phyloP scores from a whole-genome alignment of 2,888 invertebrate species.

The Eristalis tenax region DNA sequence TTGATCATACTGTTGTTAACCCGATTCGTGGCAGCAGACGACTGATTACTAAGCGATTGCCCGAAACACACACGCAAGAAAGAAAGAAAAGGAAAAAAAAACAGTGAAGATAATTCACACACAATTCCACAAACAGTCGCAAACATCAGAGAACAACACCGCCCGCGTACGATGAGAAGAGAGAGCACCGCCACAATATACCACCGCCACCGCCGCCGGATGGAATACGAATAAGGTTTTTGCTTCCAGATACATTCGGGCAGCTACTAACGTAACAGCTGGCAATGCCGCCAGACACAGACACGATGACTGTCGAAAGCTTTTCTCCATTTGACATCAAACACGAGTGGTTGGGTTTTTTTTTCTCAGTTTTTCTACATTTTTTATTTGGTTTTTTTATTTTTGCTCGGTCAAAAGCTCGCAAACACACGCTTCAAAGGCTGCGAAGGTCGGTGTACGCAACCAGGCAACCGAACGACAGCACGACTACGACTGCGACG shows the following conservation, averaged over 20 bases:
- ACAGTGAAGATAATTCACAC: constrained; percentile 16
- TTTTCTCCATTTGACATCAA: constrained; percentile 63
- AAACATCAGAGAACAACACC: constrained; percentile 33
- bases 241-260: constrained; percentile 59
- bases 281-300: constrained; percentile 64
- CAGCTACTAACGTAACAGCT: constrained; percentile 35
- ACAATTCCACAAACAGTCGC: constrained; percentile 23
- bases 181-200: constrained; percentile 51
- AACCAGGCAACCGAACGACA: constrained; percentile 67
- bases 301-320: constrained; percentile 55
- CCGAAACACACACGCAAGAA: neutral
- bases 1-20: constrained; percentile 50
- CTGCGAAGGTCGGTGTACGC: constrained; percentile 70
- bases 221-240: constrained; percentile 60
- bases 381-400: constrained; percentile 10
- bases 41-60: constrained; percentile 44
- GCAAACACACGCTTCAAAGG: constrained; percentile 45
- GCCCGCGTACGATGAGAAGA: constrained; percentile 16
- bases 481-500: neutral
- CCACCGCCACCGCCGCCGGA: constrained; percentile 46
- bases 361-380: neutral
- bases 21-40: constrained; percentile 41
- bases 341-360: constrained; percentile 4
- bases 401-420: neutral
- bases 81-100: neutral